phyloP scores from a whole-genome alignment of 2,797 vertebrate species.

The Neostethus bicornis region DNA sequence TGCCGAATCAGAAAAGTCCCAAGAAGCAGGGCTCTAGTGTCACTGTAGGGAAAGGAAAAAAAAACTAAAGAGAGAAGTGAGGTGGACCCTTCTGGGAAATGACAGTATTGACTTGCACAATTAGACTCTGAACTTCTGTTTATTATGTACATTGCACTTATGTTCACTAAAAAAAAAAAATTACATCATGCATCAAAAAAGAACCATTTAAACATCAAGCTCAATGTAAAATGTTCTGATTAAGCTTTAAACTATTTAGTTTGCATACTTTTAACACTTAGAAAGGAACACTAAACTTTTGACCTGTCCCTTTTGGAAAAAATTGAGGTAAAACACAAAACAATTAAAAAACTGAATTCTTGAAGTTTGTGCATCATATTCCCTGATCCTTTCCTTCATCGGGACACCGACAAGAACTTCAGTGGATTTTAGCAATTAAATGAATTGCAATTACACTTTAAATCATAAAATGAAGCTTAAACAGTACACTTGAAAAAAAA shows the following conservation, averaged over 20 bases:
- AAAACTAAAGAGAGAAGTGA: slow-evolving; percentile 37
- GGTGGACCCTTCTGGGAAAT: slow-evolving; percentile 58
- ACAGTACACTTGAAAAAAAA: background rate
- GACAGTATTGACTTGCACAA: slow-evolving; percentile 49
- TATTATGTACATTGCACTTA: too few relatives aligned
- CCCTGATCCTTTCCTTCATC: too few relatives aligned
- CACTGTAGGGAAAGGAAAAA: slow-evolving; percentile 25
- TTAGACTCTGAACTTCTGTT: slow-evolving; percentile 11
- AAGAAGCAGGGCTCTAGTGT: slow-evolving; percentile 48
- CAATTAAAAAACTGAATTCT: background rate
- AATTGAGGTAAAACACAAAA: background rate
- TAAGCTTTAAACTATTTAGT: too few relatives aligned
- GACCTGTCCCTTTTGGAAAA: background rate
- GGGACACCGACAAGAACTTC: too few relatives aligned
- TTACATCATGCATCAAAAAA: slow-evolving; percentile 11
- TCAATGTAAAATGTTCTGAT: too few relatives aligned
- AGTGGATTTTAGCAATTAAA: background rate
- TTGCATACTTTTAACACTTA: too few relatives aligned
- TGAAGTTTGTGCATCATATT: background rate
- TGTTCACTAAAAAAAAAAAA: slow-evolving; percentile 35
- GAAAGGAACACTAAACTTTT: background rate
- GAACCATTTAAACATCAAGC: slow-evolving; percentile 11
- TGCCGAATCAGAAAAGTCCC: slow-evolving; percentile 70
- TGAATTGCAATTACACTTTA: background rate
- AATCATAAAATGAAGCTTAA: background rate